Base-by-base conservation (phyloP, 2,888 invertebrate species). In the Drosophila fulvimacula region DNA sequence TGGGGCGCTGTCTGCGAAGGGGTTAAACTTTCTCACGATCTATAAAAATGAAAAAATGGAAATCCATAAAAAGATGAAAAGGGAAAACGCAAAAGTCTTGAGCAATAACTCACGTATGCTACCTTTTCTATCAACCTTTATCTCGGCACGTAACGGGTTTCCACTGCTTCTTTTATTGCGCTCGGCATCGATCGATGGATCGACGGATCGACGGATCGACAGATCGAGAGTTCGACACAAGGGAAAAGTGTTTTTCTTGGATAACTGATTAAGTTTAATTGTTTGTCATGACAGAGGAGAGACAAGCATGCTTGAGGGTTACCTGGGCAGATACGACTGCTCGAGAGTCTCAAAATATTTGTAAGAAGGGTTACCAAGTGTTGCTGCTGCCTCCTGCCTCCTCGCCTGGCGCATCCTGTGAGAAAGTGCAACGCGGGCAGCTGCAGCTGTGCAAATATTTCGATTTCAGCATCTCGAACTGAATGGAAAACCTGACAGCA, bases 21-120 rank as follows among this genome's bases (percentile, higher is more conserved):
- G 89, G 89, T 86, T 89, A 86, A 82, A 89, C 76, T 86, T 86
- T 86, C 86, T 89, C 86, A 86, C 86, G 86, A 85, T 85, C 88
- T 72, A 70, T 61, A 85, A 78, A 86, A 69, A 68, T 49, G 24
- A 39, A 70, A 67, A 73, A 81, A 83, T 69, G 49, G 49, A 82
- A 84, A 81, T 72, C 82, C 73, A 81, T 81, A 79, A 79, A 76
- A 69, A 60, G 42, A 39, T 63, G 61, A 61, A 78, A 69, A 76
- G 72, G 75, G 75, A 79, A 76, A 76, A 65, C 69, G 76, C 55
- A 51, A 74, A 59, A 55, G 82, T 72, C 82, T 73, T 73, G 34
- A 51, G 73, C 68, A 44, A 71, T 81, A 73, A 81, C 57, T 81
- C 79, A 76, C 62, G 48, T 67, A 66, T 64, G 56, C 27, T 34